A percentile compares a stretch with the other conserved stretches of the same genome.
Conservation (phyloP, 2,113 vertebrate species). For the Reinhardtius hippoglossoides region DNA sequence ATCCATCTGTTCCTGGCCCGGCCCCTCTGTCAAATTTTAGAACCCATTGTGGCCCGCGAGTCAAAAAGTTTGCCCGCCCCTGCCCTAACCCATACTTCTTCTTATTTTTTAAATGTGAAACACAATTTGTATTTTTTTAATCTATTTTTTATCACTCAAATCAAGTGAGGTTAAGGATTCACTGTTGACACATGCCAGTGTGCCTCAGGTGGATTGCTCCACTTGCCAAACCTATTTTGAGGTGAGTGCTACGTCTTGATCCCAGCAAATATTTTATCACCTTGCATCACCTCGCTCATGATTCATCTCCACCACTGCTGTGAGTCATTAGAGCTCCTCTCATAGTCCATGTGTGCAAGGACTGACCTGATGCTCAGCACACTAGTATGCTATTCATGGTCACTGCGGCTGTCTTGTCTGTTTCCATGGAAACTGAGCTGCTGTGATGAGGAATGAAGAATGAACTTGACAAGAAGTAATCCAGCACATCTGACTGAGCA, state of each 20-base stretch:
- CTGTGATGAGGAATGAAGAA: constrained; percentile 26
- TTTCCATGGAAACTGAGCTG: constrained; percentile 52
- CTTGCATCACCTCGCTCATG: constrained; percentile 6
- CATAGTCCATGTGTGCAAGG: background rate
- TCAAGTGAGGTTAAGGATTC: background rate
- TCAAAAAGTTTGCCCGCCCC: too few species aligned
- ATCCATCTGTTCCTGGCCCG: too few species aligned
- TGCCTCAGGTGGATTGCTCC: background rate
- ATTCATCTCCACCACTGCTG: constrained; percentile 16
- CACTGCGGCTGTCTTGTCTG: constrained; percentile 29
- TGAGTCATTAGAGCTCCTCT: constrained; percentile 25
- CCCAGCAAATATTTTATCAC: constrained; percentile 20
- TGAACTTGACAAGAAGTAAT: constrained; percentile 36
- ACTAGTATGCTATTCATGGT: constrained; percentile 45
- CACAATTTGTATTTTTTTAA: background rate
- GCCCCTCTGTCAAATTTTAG: too few species aligned
- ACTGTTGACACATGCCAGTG: background rate
- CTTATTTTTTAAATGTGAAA: too few species aligned
- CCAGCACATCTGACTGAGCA: constrained; percentile 2
- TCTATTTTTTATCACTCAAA: background rate
- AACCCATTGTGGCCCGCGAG: too few species aligned
- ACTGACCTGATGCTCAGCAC: constrained; percentile 32
- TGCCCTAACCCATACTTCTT: too few species aligned
- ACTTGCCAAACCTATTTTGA: background rate
- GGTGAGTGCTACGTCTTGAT: background rate